Conservation (phyloP, 1,140 invertebrate genomes). For the Cyphomyrmex costatus region DNA sequence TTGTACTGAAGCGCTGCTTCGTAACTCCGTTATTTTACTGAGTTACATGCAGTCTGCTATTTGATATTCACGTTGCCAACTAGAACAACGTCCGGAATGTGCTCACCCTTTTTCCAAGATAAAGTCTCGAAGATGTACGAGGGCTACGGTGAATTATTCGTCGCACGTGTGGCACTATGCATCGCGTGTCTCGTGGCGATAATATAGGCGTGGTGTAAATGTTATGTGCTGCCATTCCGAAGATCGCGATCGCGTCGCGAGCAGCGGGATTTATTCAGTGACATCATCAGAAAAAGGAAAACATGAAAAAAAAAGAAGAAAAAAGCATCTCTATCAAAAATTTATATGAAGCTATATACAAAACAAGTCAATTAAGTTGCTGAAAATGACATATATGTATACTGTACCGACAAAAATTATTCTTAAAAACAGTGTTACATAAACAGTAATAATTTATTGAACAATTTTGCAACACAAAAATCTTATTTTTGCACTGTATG, state of each 20-base stretch:
- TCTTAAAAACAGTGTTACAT: neutral
- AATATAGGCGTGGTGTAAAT: constrained; percentile 57
- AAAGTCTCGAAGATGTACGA: constrained; percentile 56
- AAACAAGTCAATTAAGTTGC: neutral
- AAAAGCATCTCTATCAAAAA: neutral
- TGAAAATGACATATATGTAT: neutral
- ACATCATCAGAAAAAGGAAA: neutral
- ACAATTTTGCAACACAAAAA: neutral
- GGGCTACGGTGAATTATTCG: constrained; percentile 60
- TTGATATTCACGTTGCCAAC: constrained; percentile 17
- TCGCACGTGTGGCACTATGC: constrained; percentile 23
- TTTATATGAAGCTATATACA: neutral
- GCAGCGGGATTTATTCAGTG: constrained; percentile 21
- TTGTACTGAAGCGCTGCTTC: neutral
- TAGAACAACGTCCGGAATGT: constrained; percentile 45
- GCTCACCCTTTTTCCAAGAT: constrained; percentile 54
- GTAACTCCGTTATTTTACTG: neutral
- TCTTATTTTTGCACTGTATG: no score
- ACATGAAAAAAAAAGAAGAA: neutral
- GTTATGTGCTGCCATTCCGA: constrained; percentile 15
- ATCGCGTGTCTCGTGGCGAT: constrained; percentile 48
- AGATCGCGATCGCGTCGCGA: constrained; percentile 23
- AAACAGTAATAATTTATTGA: neutral
- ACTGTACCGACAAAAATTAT: neutral
- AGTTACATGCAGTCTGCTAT: constrained; percentile 10